Conservation (phyloP, 2,888 invertebrate species). For the Scaptomyza parva region DNA sequence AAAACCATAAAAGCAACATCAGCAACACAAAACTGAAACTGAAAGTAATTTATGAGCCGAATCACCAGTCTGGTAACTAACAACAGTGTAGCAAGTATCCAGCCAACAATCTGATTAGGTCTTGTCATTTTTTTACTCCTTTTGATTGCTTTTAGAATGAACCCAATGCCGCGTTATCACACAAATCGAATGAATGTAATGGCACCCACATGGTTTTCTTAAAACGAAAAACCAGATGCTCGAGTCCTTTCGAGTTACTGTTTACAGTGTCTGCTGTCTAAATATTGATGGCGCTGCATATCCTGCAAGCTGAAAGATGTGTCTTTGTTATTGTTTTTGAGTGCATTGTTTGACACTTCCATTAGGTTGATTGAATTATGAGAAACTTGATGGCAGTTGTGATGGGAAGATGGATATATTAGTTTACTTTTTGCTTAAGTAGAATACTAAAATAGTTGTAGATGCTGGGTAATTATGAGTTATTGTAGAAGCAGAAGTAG, state of each 20-base stretch:
- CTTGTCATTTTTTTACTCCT: not conserved
- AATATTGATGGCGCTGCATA: constrained; percentile 17
- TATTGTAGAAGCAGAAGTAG: too few relatives aligned
- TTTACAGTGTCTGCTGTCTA: not conserved
- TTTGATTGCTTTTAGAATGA: constrained; percentile 3
- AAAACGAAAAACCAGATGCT: constrained; percentile 19
- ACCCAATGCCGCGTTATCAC: not conserved
- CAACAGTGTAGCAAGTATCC: constrained; percentile 23
- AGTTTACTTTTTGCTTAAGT: too few relatives aligned
- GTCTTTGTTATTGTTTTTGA: not conserved
- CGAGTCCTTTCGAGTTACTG: constrained; percentile 17
- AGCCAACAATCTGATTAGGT: constrained; percentile 16
- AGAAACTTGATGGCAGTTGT: too few relatives aligned
- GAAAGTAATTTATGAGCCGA: constrained; percentile 40
- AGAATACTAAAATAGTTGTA: too few relatives aligned
- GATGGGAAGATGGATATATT: too few relatives aligned
- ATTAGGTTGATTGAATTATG: constrained; percentile 18
- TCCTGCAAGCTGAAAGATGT: not conserved
- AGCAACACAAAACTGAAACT: constrained; percentile 16
- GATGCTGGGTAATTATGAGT: too few relatives aligned
- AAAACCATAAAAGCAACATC: too few relatives aligned
- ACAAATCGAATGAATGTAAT: constrained; percentile 21
- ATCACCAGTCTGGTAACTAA: constrained; percentile 1
- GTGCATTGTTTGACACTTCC: constrained; percentile 6
- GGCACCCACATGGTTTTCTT: constrained; percentile 1